Evolutionary conservation across 2,113 vertebrate species (phyloP).

Genomic region (Scalopus aquaticus): DNA sequence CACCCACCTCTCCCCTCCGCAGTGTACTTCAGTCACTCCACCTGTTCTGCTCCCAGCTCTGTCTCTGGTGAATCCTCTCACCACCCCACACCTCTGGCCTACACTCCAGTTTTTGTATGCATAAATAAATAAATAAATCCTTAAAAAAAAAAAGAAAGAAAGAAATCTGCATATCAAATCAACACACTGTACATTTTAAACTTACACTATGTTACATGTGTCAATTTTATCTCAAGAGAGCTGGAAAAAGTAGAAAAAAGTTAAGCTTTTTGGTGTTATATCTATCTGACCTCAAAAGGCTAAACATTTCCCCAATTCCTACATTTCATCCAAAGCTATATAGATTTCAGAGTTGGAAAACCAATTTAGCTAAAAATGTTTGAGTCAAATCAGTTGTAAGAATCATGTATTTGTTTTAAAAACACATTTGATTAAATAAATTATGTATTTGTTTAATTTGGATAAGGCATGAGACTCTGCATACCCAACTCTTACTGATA

Average conservation of each 20-base stretch:
- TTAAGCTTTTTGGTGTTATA: background rate
- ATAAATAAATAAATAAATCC: too few species aligned
- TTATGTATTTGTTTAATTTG: background rate
- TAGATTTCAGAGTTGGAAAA: background rate
- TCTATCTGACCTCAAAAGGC: background rate
- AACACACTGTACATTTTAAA: background rate
- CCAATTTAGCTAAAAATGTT: slow-evolving; percentile 17
- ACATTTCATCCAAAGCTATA: slow-evolving; percentile 37
- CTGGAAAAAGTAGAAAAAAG: background rate
- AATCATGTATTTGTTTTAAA: background rate
- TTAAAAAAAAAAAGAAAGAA: too few species aligned
- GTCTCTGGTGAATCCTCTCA: too few species aligned
- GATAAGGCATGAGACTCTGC: background rate
- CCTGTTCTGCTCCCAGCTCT: too few species aligned
- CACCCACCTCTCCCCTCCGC: too few species aligned
- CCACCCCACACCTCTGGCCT: too few species aligned
- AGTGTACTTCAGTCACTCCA: too few species aligned
- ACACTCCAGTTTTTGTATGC: too few species aligned
- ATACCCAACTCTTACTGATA: background rate
- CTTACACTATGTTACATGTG: background rate
- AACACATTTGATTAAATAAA: too few species aligned
- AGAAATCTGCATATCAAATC: background rate
- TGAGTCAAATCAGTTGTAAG: slow-evolving; percentile 16
- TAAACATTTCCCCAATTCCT: background rate
- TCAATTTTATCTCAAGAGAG: background rate